phyloP scores from a whole-genome alignment of 2,113 vertebrate species.

The Perccottus glenii region DNA sequence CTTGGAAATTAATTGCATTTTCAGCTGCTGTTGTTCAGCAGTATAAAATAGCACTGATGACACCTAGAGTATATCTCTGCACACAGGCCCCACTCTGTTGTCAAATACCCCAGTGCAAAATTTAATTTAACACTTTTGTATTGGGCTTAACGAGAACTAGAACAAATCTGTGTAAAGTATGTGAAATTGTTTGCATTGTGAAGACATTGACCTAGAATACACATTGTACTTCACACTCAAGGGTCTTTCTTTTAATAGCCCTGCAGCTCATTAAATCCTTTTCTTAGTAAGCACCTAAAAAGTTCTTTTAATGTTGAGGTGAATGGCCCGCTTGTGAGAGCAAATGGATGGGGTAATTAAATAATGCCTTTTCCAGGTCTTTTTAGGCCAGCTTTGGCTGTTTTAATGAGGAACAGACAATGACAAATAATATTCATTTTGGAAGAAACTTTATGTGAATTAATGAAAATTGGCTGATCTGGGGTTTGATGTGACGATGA shows the following conservation, averaged over 20 bases:
- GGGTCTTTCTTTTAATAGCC: conserved; percentile 4
- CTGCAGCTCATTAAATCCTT: conserved; percentile 45
- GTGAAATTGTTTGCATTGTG: not conserved
- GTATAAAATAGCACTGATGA: conserved; percentile 55
- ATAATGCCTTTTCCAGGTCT: conserved; percentile 22
- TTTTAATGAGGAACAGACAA: conserved; percentile 49
- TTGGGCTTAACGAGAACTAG: conserved; percentile 13
- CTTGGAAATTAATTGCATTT: conserved; percentile 77
- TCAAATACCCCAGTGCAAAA: conserved; percentile 28
- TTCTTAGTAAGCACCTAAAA: conserved; percentile 24
- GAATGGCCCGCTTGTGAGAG: conserved; percentile 39
- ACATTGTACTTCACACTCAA: not conserved
- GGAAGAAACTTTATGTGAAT: too few species aligned
- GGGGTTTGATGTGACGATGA: too few species aligned
- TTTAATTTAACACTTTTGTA: conserved; percentile 46
- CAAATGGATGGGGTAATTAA: conserved; percentile 59
- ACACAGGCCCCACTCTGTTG: conserved; percentile 23
- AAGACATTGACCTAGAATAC: conserved; percentile 4
- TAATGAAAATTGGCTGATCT: too few species aligned
- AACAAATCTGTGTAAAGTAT: not conserved
- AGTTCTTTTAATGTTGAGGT: conserved; percentile 30
- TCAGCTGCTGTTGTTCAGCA: conserved; percentile 45
- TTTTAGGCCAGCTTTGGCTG: conserved; percentile 51
- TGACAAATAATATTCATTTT: too few species aligned
- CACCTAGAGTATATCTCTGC: conserved; percentile 46